These are phyloP conservation scores for Avahi laniger DNA, from an alignment of 2,797 vertebrate genomes.

Conservation along the genomic window DNA sequence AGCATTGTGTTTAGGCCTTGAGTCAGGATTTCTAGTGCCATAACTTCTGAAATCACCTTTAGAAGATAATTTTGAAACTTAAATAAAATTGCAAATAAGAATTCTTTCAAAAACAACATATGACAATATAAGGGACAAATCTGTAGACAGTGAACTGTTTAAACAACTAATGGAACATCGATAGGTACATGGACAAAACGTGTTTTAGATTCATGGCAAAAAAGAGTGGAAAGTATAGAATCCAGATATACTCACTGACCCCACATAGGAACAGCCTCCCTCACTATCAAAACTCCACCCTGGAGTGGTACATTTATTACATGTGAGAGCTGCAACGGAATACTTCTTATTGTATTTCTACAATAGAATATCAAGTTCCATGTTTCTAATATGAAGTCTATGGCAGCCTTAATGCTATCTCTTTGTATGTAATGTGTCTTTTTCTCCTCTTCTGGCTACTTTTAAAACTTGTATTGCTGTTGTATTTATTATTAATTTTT, in stretches of 20 bases:
- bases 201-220: neutral
- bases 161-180: neutral
- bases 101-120: neutral
- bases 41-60: neutral
- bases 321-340: neutral
- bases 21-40: neutral
- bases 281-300: neutral
- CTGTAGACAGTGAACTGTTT: neutral
- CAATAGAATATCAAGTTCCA: neutral
- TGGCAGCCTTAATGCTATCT: neutral
- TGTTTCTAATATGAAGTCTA: neutral
- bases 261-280: neutral
- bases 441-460: neutral
- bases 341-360: neutral
- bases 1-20: neutral
- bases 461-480: neutral
- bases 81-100: neutral
- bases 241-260: rapidly evolving
- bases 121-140: neutral
- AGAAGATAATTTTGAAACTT: neutral
- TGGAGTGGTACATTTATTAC: neutral
- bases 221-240: neutral
- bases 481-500: neutral
- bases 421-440: neutral
- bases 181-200: neutral